Evolutionary conservation across 2,113 vertebrate genomes (phyloP), one percentile per base, ranked within the genome.

Genomic region (Rafetus swinhoei): DNA sequence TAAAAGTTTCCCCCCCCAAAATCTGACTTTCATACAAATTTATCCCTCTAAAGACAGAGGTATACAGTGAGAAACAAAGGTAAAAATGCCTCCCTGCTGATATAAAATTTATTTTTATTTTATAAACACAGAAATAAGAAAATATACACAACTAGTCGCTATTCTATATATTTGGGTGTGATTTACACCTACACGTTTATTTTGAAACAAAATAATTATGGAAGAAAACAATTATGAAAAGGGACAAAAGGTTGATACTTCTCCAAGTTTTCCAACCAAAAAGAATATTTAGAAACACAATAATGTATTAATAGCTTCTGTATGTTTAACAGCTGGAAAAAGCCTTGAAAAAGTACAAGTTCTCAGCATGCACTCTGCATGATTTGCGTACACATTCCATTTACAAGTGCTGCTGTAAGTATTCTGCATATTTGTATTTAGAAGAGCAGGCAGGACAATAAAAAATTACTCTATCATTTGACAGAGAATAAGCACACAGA

Each of bases 381-480:
- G 87, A 94, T 82, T 86, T 97, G 87, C 95, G 79, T 82, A 88
- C 85, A 90, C 62, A 92, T 93, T 97, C 92, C 93, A 82, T 79
- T 93, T 91, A 54, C 81, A 91, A 96, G 90, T 89, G 88, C 59
- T 94, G 27, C 79, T 95, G 21, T 88, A 94, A 95, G 74, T 94
- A 93, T 92, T 92, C 93, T 89, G 80, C 80, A 94, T 62, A 90
- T 21, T 90, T 89, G 62, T 83, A 90, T 92, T 91, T 76, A 89
- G 54, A 96, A 84, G 35, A 79, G 25, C 54, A 16, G 93, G 65
- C 72, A 95, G 80, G 84, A 97, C 85, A 96, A 96, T 95, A 95
- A 92, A 96, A 97, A 62, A 96, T 91, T 90, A 96, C 77, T 96
- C 87, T 85, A 87, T 90, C 85, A 88, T 80, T 96, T 97, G 95